Base-by-base conservation (phyloP, 2,113 vertebrate species). In the Stomatorhinus ivindoensis region DNA sequence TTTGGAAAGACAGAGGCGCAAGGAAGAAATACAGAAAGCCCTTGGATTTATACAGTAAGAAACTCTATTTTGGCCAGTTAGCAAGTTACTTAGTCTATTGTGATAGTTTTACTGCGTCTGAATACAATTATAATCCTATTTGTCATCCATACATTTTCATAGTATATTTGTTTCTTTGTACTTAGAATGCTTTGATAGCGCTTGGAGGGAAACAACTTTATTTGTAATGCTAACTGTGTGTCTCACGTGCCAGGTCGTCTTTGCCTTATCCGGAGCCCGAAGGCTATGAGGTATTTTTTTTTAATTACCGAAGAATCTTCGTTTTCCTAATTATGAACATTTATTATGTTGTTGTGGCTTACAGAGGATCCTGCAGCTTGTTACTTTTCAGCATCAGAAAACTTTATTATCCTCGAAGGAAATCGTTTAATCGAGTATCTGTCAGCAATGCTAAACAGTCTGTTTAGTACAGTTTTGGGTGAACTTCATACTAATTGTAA, bases 11-110 rank as follows among this genome's bases (percentile, higher is more conserved):
- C 97, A 96, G 94, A 98, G 97, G 93, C 96, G 98, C 91, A 98
- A 97, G 93, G 97, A 98, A 90, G 98, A 99, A 94, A 99, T 99
- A 91, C 97, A 99, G 93, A 99, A 97, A 94, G 97, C 98, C 91
- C 96, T 99, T 95, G 97, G 98, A 90, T 99, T 99, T 90, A 99
- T 99, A 91, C 98, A 99, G 98, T 99, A 97, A 97, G 98, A 1
- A 15, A 31, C 7, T 47, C 21, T 84, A 24, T 17, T 15, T 53
- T 24, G 21, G 47, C 73, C 35, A 90, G 1, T 17, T 87, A 31
- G 31, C 48, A 3, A 58, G 27, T 51, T 53, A 19, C 42, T 47
- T 48, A 6, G 46, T 27, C 83, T 48, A 3, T 21, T n/a, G 65
- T 61, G 69, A 69, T 11, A 11, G 61, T 44, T 19, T n/a, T 9